A percentile compares a stretch with the other conserved stretches of the same genome.
Conservation (phyloP, 2,888 invertebrate species). For the Metopia argyrocephala region DNA sequence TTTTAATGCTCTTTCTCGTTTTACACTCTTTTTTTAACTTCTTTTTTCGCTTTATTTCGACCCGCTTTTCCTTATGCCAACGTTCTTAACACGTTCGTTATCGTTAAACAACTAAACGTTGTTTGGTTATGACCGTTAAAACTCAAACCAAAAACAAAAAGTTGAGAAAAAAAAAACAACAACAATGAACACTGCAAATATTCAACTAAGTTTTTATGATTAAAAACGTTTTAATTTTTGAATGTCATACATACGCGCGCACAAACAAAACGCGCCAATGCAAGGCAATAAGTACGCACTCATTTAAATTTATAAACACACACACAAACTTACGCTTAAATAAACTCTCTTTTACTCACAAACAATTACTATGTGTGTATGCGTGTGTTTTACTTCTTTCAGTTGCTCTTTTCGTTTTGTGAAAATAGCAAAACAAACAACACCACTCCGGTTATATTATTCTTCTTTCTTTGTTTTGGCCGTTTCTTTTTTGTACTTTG, state of each 20-base stretch:
- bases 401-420: conserved; percentile 42
- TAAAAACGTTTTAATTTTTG: conserved; percentile 56
- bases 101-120: conserved; percentile 62
- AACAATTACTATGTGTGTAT: neutral
- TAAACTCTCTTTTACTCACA: neutral
- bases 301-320: too few species aligned
- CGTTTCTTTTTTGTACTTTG: conserved; percentile 29
- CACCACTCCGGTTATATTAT: conserved; percentile 15
- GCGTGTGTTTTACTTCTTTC: neutral
- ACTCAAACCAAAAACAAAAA: conserved; percentile 48
- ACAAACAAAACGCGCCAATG: conserved; percentile 55
- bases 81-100: conserved; percentile 64
- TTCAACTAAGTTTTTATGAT: conserved; percentile 30
- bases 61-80: conserved; percentile 34
- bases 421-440: conserved; percentile 27
- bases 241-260: too few species aligned
- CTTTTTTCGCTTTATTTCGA: conserved; percentile 16
- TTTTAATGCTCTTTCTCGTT: conserved; percentile 31
- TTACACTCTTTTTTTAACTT: conserved; percentile 32
- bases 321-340: conserved; percentile 9
- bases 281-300: conserved; percentile 42
- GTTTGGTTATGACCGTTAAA: conserved; percentile 51
- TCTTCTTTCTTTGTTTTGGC: conserved; percentile 28
- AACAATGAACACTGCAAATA: conserved; percentile 10
- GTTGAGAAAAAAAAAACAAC: neutral